These are phyloP conservation scores for Pseudomyrmex flavicornis DNA, from an alignment of 1,140 invertebrate genomes.

Conservation along the genomic window DNA sequence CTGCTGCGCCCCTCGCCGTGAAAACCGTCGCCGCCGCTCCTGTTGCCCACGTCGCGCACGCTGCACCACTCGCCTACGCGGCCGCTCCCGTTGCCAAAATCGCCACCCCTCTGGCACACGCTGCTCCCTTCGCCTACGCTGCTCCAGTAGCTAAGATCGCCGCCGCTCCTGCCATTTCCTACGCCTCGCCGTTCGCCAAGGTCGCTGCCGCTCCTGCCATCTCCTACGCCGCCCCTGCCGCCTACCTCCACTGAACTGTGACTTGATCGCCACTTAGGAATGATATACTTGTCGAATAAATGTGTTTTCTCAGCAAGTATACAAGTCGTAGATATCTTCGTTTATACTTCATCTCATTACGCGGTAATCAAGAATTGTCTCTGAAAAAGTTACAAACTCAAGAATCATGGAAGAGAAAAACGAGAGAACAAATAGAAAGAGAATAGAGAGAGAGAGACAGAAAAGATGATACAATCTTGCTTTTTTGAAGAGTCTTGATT, in stretches of 20 bases:
- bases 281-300: conserved; percentile 65
- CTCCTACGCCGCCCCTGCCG: conserved; percentile 63
- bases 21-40: conserved; percentile 59
- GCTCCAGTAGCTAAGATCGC: conserved; percentile 46
- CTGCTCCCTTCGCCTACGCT: conserved; percentile 41
- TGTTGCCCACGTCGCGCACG: conserved; percentile 45
- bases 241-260: conserved; percentile 70
- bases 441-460: too few relatives aligned
- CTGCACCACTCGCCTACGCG: conserved; percentile 58
- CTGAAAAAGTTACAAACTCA: neutral
- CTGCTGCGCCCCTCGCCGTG: conserved; percentile 69
- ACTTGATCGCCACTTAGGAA: conserved; percentile 60
- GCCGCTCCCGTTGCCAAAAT: conserved; percentile 63
- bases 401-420: neutral
- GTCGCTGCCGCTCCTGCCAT: conserved; percentile 45
- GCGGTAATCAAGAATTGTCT: conserved; percentile 2
- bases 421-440: too few relatives aligned
- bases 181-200: conserved; percentile 46
- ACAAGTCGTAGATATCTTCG: conserved; percentile 17
- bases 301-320: conserved; percentile 63
- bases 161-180: conserved; percentile 45
- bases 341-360: neutral
- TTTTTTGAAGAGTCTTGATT: neutral
- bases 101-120: conserved; percentile 41
- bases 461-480: too few relatives aligned